phyloP scores from a whole-genome alignment of 2,888 invertebrate genomes.

The Mechanitis messenoides region DNA sequence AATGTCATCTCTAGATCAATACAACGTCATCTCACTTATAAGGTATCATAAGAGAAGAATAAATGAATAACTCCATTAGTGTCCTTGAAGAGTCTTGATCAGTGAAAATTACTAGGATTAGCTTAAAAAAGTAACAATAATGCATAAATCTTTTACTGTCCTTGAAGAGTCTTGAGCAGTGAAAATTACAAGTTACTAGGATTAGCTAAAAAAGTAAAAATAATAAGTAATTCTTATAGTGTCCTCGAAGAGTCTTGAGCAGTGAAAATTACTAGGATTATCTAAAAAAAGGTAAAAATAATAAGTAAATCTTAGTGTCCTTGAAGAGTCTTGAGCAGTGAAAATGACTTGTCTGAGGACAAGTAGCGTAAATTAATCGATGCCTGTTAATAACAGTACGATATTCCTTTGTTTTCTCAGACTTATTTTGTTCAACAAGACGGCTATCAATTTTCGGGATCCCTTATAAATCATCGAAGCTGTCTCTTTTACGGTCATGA shows the following conservation, averaged over 20 bases:
- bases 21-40: too few relatives aligned
- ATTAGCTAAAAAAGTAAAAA: too few relatives aligned
- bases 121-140: too few relatives aligned
- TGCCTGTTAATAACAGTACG: conserved; percentile 34
- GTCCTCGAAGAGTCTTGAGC: background rate
- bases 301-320: too few relatives aligned
- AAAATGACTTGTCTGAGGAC: background rate
- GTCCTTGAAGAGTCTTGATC: background rate
- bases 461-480: conserved; percentile 64
- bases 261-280: background rate
- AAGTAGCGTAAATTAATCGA: conserved; percentile 19
- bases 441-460: conserved; percentile 63
- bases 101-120: background rate
- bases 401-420: conserved; percentile 49
- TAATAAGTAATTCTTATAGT: too few relatives aligned
- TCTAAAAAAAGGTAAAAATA: too few relatives aligned
- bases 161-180: background rate
- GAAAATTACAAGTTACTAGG: background rate
- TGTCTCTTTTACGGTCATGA: conserved; percentile 44
- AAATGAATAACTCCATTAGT: too few relatives aligned
- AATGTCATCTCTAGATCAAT: too few relatives aligned
- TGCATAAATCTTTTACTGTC: too few relatives aligned
- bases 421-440: conserved; percentile 49
- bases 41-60: too few relatives aligned
- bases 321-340: background rate